Conservation (phyloP, 2,888 invertebrate species). For the Drosophila neonasuta region DNA sequence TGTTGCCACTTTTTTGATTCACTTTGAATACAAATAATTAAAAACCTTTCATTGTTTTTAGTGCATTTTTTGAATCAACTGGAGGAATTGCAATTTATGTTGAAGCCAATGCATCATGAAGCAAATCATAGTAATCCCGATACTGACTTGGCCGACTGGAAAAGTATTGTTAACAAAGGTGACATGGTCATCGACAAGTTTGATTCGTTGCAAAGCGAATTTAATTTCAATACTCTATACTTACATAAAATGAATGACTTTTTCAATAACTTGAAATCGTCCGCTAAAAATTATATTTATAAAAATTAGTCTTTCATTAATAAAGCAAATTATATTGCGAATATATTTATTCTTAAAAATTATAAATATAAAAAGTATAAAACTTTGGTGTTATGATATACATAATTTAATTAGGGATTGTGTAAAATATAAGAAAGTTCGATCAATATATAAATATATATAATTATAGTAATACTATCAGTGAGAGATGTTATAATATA, state of each 20-base stretch:
- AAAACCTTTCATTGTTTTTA: constrained; percentile 33
- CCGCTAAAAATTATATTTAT: constrained; percentile 52
- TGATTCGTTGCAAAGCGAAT: constrained; percentile 1
- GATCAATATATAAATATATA: not conserved
- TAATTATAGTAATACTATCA: not conserved
- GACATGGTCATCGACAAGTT: constrained; percentile 26
- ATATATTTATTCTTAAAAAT: not conserved
- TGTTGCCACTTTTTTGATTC: too few species aligned
- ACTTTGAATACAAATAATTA: too few species aligned
- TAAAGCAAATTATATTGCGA: not conserved
- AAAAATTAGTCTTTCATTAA: not conserved
- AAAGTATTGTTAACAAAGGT: constrained; percentile 54
- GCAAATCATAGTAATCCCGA: constrained; percentile 55
- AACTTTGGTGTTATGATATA: not conserved
- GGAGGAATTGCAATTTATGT: constrained; percentile 76
- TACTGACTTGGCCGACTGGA: constrained; percentile 72
- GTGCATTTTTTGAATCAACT: constrained; percentile 75
- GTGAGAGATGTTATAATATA: not conserved
- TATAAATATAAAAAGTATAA: constrained; percentile 2
- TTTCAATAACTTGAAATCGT: constrained; percentile 63
- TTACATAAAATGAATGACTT: constrained; percentile 47
- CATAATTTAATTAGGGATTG: not conserved
- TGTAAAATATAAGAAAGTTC: not conserved
- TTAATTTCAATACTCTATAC: constrained; percentile 11
- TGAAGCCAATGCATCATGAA: constrained; percentile 66